These are phyloP conservation scores for Coregonus ussuriensis DNA, from an alignment of 2,797 vertebrate genomes.

Conservation along the genomic window DNA sequence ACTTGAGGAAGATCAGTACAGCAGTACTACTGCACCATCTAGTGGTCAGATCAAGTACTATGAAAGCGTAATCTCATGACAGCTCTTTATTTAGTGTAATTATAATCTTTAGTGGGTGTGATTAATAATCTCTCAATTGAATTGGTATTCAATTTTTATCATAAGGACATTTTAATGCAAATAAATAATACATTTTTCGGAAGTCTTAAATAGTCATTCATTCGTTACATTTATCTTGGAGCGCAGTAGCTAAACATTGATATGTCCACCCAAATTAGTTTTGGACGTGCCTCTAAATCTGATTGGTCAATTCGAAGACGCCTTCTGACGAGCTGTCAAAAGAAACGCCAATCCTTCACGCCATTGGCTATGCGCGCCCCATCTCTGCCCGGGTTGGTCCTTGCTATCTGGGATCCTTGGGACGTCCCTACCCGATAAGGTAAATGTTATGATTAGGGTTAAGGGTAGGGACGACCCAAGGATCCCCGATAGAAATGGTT, in stretches of 20 bases:
- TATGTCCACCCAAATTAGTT: neutral
- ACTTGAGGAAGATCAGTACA: neutral
- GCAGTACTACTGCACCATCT: neutral
- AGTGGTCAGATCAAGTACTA: neutral
- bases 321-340: neutral
- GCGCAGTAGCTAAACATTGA: no score
- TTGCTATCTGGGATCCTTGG: no score
- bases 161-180: neutral
- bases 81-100: neutral
- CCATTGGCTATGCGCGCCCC: no score
- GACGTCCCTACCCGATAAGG: no score
- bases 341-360: neutral
- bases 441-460: no score
- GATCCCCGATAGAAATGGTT: no score
- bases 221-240: no score
- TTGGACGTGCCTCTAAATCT: neutral
- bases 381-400: no score
- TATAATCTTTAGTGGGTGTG: neutral
- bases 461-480: no score
- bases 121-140: neutral
- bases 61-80: neutral
- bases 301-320: neutral
- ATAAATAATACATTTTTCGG: neutral
- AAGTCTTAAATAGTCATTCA: no score
- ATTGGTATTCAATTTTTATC: neutral